Base-by-base conservation (phyloP, 2,113 vertebrate species). In the Eubucco bourcierii region DNA sequence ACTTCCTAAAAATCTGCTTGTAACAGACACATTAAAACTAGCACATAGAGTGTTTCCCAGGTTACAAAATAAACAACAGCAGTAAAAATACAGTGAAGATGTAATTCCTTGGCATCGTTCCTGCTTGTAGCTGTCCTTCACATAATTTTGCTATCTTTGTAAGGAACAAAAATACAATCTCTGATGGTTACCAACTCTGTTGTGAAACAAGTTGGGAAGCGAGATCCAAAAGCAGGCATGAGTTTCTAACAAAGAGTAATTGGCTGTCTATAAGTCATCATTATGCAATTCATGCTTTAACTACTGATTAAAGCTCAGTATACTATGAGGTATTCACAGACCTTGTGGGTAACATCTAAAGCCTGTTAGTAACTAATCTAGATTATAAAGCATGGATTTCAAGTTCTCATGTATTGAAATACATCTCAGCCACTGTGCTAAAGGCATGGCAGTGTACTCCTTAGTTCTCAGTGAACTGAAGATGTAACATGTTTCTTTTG, bases 181-280 rank as follows among this genome's bases (percentile, higher is more conserved):
- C 44, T 88, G 44, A 27, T 34, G 58, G 55, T 80, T 93, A 88
- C 78, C 70, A 87, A 56, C 44, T 93, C 76, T 91, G 61, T 90
- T 90, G 44, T 15, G 61, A 88, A 94, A 74, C 65, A 88, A 84
- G 39, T 70, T 79, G 55, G 34, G 59, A 86, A 90, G 47, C 59
- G 80, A 81, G 65, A 76, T 86, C 53, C 73, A 81, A 90, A 94
- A 81, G 25, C 34, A 47, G 33, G 6, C 52, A 65, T 78, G 44
- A 61, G 65, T 91, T 86, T 91, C 73, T 72, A 76, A 59, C 37
- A 56, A 56, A 85, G 82, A 75, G 34, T 86, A 84, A 67, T 67
- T 65, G 56, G 8, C 63, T 63, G 9, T 50, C 65, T 91, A 3
- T 79, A 80, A 82, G 25, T 81, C 21, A 2, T 82, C 33, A 8